Percentiles rank a stretch among this genome's conserved stretches.
These are phyloP conservation scores for Papilio machaon DNA, from an alignment of 1,140 invertebrate genomes.

Conservation along the genomic window DNA sequence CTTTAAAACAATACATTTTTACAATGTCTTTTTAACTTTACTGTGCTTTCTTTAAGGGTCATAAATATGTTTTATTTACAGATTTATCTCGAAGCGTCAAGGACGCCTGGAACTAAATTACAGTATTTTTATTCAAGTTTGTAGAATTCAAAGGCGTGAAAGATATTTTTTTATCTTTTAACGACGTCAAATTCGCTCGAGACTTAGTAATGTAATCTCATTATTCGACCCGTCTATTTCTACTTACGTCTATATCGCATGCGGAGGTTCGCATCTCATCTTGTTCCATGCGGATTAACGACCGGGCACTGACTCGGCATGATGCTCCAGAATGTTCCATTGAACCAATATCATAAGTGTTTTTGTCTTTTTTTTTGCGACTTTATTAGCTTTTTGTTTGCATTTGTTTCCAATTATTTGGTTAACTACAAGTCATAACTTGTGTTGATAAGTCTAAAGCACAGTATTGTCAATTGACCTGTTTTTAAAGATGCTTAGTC, in stretches of 20 bases:
- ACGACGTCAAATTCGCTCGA: neutral
- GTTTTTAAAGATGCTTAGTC: no score
- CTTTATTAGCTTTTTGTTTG: neutral
- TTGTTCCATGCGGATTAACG: conserved; percentile 34
- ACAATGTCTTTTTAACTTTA: neutral
- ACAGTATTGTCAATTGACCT: neutral
- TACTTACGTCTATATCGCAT: conserved; percentile 6
- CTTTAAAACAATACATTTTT: conserved; percentile 20
- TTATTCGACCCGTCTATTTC: conserved; percentile 6
- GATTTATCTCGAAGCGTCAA: neutral
- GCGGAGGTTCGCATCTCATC: conserved; percentile 23
- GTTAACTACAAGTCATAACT: neutral
- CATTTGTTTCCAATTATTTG: neutral
- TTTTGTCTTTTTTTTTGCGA: conserved; percentile 11
- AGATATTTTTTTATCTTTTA: neutral
- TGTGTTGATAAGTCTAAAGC: neutral
- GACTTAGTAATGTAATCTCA: neutral
- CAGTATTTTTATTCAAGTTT: neutral
- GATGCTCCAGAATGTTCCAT: conserved; percentile 28
- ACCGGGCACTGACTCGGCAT: conserved; percentile 30
- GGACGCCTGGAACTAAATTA: neutral
- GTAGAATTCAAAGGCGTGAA: neutral
- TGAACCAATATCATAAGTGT: conserved; percentile 20
- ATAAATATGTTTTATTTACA: conserved; percentile 3
- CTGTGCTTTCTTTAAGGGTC: neutral